Evolutionary conservation across 2,888 invertebrate species (phyloP), one percentile per base, ranked within the genome.

Genomic region (Geophilus truncorum): DNA sequence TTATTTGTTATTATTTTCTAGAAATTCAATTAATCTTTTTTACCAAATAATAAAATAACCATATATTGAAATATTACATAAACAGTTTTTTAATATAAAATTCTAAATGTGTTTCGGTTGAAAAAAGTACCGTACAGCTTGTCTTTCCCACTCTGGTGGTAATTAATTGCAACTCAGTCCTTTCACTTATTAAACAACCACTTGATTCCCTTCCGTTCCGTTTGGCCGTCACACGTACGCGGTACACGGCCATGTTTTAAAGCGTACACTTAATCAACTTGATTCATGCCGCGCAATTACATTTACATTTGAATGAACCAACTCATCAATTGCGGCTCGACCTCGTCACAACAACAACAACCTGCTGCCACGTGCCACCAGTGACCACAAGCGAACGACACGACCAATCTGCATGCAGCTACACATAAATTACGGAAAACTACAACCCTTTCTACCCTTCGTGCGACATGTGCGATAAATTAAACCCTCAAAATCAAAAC

Each of bases 261-360:
- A 70, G 25, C n/a, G 70, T 70, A 70, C 70, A 70, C 70, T 70
- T 70, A 70, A 70, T 70, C 70, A 70, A 70, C 70, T 70, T 70
- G 70, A 70, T 70, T 70, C 70, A 70, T 70, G 70, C 3, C 25
- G 12, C 15, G 70, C 70, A 70, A 70, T 70, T 70, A 70, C 70
- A 70, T 70, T 70, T 70, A 23, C 70, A 70, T 70, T 70, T 70
- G 70, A 70, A 70, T 70, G 70, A 70, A 70, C 25, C 70, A 28
- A 70, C 70, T 28, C 70, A 70, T 70, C 70, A 70, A 70, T 70
- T 70, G 70, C 6, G 28, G 28, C 70, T 70, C 70, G 28, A 70
- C 70, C 70, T 70, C 70, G 23, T 70, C 70, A 70, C 70, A 70
- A 70, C 70, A 62, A 62, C 57, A 70, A 70, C 70, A 70, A 28